phyloP scores from a whole-genome alignment of 2,888 invertebrate species.

The Nephrotoma appendiculata region DNA sequence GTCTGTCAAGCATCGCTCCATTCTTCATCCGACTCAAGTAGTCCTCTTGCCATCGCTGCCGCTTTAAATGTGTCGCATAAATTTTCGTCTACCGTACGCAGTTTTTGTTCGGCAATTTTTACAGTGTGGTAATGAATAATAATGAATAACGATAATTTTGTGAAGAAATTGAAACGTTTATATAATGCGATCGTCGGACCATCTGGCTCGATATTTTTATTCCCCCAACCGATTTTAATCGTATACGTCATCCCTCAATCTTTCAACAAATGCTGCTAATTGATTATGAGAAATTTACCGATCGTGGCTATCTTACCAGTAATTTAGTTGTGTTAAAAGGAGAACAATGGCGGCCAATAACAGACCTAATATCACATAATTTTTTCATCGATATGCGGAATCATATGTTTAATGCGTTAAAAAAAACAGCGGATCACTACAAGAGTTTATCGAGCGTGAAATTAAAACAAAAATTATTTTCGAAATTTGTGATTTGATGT shows the following conservation, averaged over 20 bases:
- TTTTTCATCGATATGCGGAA: neutral
- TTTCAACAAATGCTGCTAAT: neutral
- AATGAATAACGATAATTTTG: neutral
- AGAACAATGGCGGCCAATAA: neutral
- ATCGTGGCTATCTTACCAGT: neutral
- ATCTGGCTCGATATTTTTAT: neutral
- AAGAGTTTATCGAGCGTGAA: neutral
- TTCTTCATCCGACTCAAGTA: too few relatives aligned
- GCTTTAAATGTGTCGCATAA: too few relatives aligned
- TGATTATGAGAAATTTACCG: neutral
- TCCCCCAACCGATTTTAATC: neutral
- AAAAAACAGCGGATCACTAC: neutral
- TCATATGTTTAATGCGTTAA: neutral
- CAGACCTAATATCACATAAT: neutral
- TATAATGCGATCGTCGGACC: neutral
- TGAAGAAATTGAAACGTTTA: neutral
- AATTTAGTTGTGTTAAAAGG: neutral
- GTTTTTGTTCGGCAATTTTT: neutral
- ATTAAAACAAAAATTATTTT: neutral
- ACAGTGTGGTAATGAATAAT: neutral
- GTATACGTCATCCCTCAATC: neutral
- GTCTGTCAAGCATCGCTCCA: too few relatives aligned
- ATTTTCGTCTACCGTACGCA: too few relatives aligned
- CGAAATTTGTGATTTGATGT: neutral
- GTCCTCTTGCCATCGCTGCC: too few relatives aligned